Evolutionary conservation across 2,113 vertebrate species (phyloP), one percentile per base, ranked within the genome.

Genomic region (Rutilus rutilus): DNA sequence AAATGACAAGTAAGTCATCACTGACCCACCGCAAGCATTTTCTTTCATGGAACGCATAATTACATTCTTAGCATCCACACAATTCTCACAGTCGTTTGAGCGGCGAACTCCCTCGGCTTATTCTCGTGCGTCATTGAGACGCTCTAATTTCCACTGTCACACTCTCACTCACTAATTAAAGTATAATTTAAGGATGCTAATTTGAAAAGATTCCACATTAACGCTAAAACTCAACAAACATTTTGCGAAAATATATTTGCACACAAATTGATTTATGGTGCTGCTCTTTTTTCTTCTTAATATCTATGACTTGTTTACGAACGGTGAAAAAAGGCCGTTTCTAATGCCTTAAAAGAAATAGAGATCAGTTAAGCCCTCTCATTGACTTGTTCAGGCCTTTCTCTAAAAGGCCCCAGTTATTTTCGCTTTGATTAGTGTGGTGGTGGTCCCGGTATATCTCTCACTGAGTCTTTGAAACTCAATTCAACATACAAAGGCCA

Each of bases 21-120:
- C 69, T 60, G 59, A 78, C 54, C 45, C 64, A 87, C 65, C 52
- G 64, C 89, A 59, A 84, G 47, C 82, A 12, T 36, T 76, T 84
- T 83, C 85, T 82, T 86, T 87, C 78, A 86, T 86, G 81, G 84
- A 86, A 85, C 33, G 79, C 47, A 83, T 85, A 89, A 89, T 86
- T 87, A 85, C 71, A 85, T 84, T 89, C 90, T 71, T 78, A 65
- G 8, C 42, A 60, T 84, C 77, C 82, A 85, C 82, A 81, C 82
- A 50, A 71, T 84, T 88, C 85, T 85, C 85, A 42, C 15, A 78
- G 71, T 86, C 60, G 80, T 87, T 86, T 86, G 52, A 67, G 59
- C 62, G 21, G 54, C 73, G 57, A 67, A 84, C 67, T 87, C 67
- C 60, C 50, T 81, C 59, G 21, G 33, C 42, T 75, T 30, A 19